phyloP scores from a whole-genome alignment of 2,888 invertebrate species.

The Helicoverpa assulta region DNA sequence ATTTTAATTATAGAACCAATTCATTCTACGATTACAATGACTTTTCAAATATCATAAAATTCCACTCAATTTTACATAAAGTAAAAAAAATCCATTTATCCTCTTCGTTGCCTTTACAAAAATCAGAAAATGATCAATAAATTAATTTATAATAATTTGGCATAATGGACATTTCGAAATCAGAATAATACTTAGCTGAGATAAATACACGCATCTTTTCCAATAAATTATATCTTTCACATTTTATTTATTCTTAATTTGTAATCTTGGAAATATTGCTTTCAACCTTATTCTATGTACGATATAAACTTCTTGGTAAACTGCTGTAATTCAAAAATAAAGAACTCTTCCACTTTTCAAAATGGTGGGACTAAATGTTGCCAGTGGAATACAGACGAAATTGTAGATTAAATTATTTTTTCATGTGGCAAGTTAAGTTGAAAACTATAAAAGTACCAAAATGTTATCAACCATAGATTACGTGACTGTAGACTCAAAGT shows the following conservation, averaged over 20 bases:
- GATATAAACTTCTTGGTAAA: slow-evolving; percentile 49
- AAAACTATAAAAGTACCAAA: neutral
- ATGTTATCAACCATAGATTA: neutral
- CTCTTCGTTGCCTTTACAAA: slow-evolving; percentile 23
- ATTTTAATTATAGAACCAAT: neutral
- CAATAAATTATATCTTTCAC: slow-evolving; percentile 45
- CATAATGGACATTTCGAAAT: slow-evolving; percentile 27
- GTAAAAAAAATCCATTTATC: slow-evolving; percentile 11
- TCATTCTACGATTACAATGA: neutral
- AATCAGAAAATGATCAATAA: slow-evolving; percentile 33
- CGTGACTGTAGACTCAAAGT: neutral
- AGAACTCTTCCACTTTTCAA: slow-evolving; percentile 7
- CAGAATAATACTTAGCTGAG: slow-evolving; percentile 58
- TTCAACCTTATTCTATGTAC: slow-evolving; percentile 56
- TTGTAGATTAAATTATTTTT: neutral
- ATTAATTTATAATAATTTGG: slow-evolving; percentile 41
- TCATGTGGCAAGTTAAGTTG: neutral
- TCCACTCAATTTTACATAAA: neutral
- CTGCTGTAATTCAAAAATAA: slow-evolving; percentile 44
- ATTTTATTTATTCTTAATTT: slow-evolving; percentile 52
- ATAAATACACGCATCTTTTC: slow-evolving; percentile 41
- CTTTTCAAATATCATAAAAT: neutral
- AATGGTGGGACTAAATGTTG: slow-evolving; percentile 31
- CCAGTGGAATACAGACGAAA: neutral
- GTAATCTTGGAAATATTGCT: slow-evolving; percentile 63